These are phyloP conservation scores for Oncorhynchus masou DNA, from an alignment of 2,113 vertebrate genomes.

Conservation along the genomic window DNA sequence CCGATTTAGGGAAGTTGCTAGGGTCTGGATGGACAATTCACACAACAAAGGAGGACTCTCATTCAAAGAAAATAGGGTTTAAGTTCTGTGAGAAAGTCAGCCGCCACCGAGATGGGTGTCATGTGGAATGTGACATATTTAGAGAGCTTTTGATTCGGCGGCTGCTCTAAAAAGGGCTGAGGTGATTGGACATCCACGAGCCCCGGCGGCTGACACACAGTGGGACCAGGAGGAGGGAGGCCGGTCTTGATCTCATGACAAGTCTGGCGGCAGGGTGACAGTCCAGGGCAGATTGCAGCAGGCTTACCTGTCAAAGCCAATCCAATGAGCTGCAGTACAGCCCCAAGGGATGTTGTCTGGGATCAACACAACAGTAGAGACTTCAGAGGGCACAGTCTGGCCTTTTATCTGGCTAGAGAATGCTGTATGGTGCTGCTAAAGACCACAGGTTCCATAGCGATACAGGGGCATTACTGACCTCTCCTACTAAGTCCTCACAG, in stretches of 20 bases:
- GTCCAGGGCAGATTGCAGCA: constrained; percentile 45
- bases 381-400: constrained; percentile 58
- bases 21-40: constrained; percentile 75
- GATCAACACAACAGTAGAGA: constrained; percentile 28
- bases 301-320: constrained; percentile 63
- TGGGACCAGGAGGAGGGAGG: constrained; percentile 10
- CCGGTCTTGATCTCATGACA: constrained; percentile 44
- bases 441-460: constrained; percentile 57
- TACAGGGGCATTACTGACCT: constrained; percentile 67
- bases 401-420: background rate
- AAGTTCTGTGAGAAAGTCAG: constrained; percentile 72
- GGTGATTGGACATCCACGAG: background rate
- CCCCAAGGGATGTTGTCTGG: constrained; percentile 16
- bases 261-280: constrained; percentile 24
- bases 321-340: constrained; percentile 48
- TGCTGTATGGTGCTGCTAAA: constrained; percentile 63
- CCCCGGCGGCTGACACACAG: background rate
- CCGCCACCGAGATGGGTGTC: constrained; percentile 54
- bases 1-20: constrained; percentile 79
- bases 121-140: constrained; percentile 53
- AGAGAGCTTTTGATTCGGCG: constrained; percentile 1
- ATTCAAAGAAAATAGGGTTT: constrained; percentile 67
- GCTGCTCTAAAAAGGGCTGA: background rate
- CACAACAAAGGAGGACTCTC: constrained; percentile 71
- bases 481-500: constrained; percentile 67